Evolutionary conservation across 2,888 invertebrate genomes (phyloP), one percentile per base, ranked within the genome.

Genomic region (Andrena minutula): DNA sequence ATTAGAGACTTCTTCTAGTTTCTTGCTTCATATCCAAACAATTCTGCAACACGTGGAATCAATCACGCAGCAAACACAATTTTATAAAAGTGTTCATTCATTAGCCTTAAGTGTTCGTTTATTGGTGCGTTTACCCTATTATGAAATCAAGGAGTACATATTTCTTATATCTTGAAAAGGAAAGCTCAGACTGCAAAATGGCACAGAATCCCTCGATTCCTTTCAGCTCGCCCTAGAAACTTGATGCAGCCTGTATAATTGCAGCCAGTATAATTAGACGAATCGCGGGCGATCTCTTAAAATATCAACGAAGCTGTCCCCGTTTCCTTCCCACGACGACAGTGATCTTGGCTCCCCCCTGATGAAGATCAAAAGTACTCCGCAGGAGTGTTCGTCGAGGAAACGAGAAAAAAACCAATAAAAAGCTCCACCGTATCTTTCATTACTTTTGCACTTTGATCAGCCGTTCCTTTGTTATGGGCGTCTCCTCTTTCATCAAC

Each of bases 331-430:
- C 7, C n/a, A n/a, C 60, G 23, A 69, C 49, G 56, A 70, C 41
- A 60, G 61, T 49, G 20, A 72, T 65, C 49, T 53, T 12, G 47
- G 70, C n/a, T 23, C 41, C 32, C 69, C 58, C 69, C 47, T 58
- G 70, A 58, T 76, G 81, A 90, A 89, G 82, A 83, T 83, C 80
- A 80, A 76, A 82, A 71, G 72, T 65, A 53, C 51, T 82, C 80
- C 32, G 74, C 84, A 89, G 76, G 79, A 89, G 87, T 85, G 85
- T 86, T 82, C 75, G 84, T 87, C 78, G 61, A 23, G 60, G 28
- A 75, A 82, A 73, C 47, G 83, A 56, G 76, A 53, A 35, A 56
- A 56, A 79, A 74, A 65, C 73, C 80, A 82, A 70, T 73, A 72
- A 72, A 68, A 69, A 51, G 56, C 75, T 53, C 61, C 56, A 16